phyloP scores from a whole-genome alignment of 2,797 vertebrate genomes.

The Pangasius macronema region DNA sequence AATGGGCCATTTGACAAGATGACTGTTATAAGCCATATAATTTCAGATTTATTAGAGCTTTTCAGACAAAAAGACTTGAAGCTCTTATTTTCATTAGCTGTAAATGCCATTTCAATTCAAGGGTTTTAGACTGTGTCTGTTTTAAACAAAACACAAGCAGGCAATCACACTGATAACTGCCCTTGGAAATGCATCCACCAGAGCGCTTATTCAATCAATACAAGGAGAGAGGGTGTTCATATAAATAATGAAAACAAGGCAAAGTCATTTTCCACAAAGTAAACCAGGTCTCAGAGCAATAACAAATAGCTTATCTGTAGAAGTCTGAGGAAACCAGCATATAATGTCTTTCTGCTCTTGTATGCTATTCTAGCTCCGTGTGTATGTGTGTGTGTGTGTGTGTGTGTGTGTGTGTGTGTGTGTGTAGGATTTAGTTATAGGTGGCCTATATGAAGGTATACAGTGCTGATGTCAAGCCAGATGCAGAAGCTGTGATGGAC shows the following conservation, averaged over 20 bases:
- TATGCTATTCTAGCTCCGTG: neutral
- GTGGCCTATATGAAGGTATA: neutral
- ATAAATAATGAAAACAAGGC: constrained; percentile 53
- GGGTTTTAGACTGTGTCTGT: constrained; percentile 59
- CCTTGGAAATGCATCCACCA: constrained; percentile 77
- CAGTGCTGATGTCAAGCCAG: constrained; percentile 25
- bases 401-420: neutral
- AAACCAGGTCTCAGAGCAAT: constrained; percentile 17
- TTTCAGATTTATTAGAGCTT: constrained; percentile 65
- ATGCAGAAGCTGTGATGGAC: constrained; percentile 40
- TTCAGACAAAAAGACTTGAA: constrained; percentile 55
- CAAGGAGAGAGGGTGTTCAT: constrained; percentile 51
- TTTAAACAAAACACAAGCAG: constrained; percentile 68
- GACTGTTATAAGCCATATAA: constrained; percentile 58
- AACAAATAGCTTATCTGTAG: constrained; percentile 21
- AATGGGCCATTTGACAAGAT: constrained; percentile 56
- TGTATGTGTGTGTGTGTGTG: neutral
- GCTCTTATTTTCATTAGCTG: constrained; percentile 68
- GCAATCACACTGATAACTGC: constrained; percentile 75
- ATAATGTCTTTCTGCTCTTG: neutral
- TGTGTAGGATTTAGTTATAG: constrained; percentile 8
- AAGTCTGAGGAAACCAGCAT: constrained; percentile 14
- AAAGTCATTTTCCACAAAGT: constrained; percentile 40
- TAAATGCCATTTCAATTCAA: constrained; percentile 68
- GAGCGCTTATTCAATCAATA: constrained; percentile 74